Base-by-base conservation (phyloP, 2,797 vertebrate species). In the Rhinichthys osculus region DNA sequence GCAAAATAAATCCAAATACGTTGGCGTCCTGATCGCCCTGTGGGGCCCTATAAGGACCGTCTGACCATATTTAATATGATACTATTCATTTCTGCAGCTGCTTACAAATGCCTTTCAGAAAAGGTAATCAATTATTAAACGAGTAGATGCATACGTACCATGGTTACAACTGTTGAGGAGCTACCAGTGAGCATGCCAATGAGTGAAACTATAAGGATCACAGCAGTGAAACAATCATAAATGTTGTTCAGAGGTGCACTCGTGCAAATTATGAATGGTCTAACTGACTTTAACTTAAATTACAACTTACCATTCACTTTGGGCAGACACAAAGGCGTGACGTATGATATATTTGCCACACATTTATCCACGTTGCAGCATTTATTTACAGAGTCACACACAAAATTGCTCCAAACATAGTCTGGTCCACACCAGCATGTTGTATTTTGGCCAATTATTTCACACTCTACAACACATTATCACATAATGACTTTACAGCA, bases 391-490 rank as follows among this genome's bases (percentile, higher is more conserved):
- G 0, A 64, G 83, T 92, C 82, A 57, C 94, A 95, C 27, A 94
- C 90, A 0, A 85, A 3, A 1, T 95, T 93, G 78, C 91, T 95
- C 95, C 95, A 95, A 3, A 69, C 67, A 79, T 92, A 93, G 0
- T 78, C 89, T 0, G 0, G 0, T 13, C 88, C 84, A 77, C 95
- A 96, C 88, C 78, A 91, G 88, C 95, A 96, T 0, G 1, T 79
- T 7, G 78, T 50, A 0, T 84, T n/a, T 0, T 74, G 14, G 17
- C 89, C 92, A 76, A 90, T 0, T 16, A 91, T 33, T 5, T 89
- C 3, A 72, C 95, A 96, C 23, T 94, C 95, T 96, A n/a, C 3
- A 86, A 82, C 14, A 85, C 5, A 67, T 69, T 4, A 81, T 66
- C 38, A 82, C 14, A 47, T n/a, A 54, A 64, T 59, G n/a, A 71